phyloP scores from a whole-genome alignment of 2,888 invertebrate species.

The Oscheius myriophilus region DNA sequence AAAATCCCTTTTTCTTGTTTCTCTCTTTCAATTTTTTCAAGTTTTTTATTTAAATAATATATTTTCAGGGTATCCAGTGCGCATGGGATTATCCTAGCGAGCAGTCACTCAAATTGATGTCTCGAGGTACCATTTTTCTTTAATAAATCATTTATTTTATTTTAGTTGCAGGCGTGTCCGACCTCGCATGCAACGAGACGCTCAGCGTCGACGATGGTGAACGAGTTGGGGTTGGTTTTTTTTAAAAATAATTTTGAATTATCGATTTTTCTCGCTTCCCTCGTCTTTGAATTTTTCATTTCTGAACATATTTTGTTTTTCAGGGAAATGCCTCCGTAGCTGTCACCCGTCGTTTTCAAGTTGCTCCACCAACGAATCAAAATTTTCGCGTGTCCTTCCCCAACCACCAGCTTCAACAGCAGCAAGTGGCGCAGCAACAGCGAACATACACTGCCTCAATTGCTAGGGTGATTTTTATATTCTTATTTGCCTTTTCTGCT shows the following conservation, averaged over 20 bases:
- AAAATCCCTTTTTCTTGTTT: background rate
- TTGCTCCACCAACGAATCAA: background rate
- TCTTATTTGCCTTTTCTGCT: too few species aligned
- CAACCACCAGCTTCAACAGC: too few species aligned
- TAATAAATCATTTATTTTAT: too few species aligned
- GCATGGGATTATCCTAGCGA: slow-evolving; percentile 5
- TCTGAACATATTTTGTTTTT: background rate
- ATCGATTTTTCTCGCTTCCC: background rate
- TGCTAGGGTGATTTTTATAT: slow-evolving; percentile 1
- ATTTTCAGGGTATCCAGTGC: slow-evolving; percentile 23
- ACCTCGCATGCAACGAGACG: slow-evolving; percentile 24
- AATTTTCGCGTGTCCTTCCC: slow-evolving; percentile 11
- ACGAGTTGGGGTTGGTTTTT: background rate
- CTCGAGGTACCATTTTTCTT: too few species aligned
- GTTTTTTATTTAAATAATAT: background rate
- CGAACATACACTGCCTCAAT: slow-evolving; percentile 18
- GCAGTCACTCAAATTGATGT: too few species aligned
- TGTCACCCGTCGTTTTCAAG: slow-evolving; percentile 12
- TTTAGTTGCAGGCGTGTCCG: background rate
- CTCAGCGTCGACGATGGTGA: slow-evolving; percentile 3
- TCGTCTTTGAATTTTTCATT: too few species aligned
- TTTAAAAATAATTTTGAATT: too few species aligned
- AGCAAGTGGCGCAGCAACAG: slow-evolving; percentile 3
- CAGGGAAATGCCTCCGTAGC: background rate
- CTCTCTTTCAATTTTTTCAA: background rate